phyloP scores from a whole-genome alignment of 2,888 invertebrate species.

The Sesia apiformis region DNA sequence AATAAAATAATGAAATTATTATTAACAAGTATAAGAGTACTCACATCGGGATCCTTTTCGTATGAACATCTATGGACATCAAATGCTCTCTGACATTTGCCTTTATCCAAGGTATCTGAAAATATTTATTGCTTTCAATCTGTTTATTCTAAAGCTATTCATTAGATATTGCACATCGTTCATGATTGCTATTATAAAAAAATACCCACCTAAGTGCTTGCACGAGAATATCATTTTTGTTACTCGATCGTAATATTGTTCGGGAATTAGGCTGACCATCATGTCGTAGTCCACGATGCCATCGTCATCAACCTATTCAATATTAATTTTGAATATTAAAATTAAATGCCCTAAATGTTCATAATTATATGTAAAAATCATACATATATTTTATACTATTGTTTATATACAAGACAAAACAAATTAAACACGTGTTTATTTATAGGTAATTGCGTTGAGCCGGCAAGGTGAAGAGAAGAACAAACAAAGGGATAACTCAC shows the following conservation, averaged over 20 bases:
- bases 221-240: conserved; percentile 52
- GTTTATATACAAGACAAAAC: conserved; percentile 7
- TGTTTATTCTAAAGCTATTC: no score
- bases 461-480: conserved; percentile 29
- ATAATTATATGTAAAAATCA: no score
- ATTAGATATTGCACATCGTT: no score
- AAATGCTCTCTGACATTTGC: conserved; percentile 57
- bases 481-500: conserved; percentile 61
- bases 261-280: conserved; percentile 62
- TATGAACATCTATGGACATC: conserved; percentile 66
- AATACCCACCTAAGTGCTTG: conserved; percentile 44
- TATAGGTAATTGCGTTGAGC: conserved; percentile 32
- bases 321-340: background rate
- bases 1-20: no score
- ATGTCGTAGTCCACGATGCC: conserved; percentile 61
- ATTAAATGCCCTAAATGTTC: no score
- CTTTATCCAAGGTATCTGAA: conserved; percentile 54
- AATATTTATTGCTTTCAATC: conserved; percentile 3
- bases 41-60: conserved; percentile 58
- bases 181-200: no score
- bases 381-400: background rate
- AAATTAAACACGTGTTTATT: conserved; percentile 42
- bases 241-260: conserved; percentile 48
- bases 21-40: conserved; percentile 13
- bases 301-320: conserved; percentile 50